phyloP scores from a whole-genome alignment of 53 echinoderm and acorn worm genomes.

The Stichopus horrens region DNA sequence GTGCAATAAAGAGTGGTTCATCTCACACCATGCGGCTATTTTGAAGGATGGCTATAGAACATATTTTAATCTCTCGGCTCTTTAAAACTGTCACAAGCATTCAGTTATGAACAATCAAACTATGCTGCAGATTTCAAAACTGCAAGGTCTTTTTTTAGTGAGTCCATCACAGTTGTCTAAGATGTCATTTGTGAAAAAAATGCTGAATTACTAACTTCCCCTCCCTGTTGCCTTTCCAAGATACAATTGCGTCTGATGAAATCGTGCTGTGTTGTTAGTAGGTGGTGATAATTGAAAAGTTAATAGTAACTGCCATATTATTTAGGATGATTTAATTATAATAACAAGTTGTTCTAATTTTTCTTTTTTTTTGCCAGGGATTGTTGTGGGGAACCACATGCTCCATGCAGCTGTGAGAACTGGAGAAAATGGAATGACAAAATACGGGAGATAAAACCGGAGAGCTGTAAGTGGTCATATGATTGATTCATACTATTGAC shows the following conservation, averaged over 20 bases:
- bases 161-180: no score
- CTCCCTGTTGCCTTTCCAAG: not conserved
- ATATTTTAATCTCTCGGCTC: no score
- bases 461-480: constrained; percentile 70
- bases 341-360: not conserved
- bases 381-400: constrained; percentile 90
- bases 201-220: no score
- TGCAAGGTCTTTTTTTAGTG: no score
- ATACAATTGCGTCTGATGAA: not conserved
- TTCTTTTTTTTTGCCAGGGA: constrained; percentile 59
- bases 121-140: no score
- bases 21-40: no score
- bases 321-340: not conserved
- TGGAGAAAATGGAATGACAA: constrained; percentile 95
- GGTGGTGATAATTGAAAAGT: no score
- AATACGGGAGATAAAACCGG: constrained; percentile 84
- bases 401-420: constrained; percentile 97
- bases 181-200: no score
- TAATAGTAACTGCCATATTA: not conserved
- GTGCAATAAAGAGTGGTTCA: no score
- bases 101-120: no score
- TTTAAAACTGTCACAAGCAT: no score
- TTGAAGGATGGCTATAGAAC: no score
- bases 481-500: not conserved
- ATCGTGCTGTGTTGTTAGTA: not conserved